Conservation (phyloP, 2,797 vertebrate genomes). For the Saguinus oedipus region DNA sequence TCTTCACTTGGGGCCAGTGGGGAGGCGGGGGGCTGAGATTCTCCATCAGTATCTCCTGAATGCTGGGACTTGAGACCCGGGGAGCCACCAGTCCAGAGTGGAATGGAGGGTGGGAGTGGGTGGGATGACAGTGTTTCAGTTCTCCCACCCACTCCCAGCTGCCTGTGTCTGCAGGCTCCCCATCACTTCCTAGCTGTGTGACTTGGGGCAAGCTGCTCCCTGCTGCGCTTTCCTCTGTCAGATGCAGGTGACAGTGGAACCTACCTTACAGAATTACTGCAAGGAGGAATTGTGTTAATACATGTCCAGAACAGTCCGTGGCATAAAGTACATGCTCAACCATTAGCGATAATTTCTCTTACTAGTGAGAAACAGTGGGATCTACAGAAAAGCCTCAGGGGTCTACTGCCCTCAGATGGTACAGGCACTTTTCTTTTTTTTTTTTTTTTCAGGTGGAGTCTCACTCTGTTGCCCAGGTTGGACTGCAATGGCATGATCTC, state of each 20-base stretch:
- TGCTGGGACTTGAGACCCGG: fast-evolving
- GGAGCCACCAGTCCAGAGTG: background rate
- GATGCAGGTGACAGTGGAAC: background rate
- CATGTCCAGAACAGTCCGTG: background rate
- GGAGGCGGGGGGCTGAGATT: background rate
- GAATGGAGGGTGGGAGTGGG: background rate
- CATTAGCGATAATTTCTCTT: background rate
- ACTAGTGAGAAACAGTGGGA: background rate
- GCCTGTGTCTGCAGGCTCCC: background rate
- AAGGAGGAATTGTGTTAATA: background rate
- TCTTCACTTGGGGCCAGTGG: no score
- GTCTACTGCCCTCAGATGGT: background rate
- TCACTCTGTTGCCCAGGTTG: no score
- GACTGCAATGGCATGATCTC: no score
- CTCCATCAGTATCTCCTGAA: background rate
- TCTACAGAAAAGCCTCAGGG: background rate
- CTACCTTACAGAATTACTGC: background rate
- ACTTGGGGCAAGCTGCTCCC: background rate
- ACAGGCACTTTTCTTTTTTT: background rate
- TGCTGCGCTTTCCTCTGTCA: background rate
- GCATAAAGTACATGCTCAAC: background rate
- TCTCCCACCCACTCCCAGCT: no score
- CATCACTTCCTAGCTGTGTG: background rate
- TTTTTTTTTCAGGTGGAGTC: no score
- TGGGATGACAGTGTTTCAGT: no score